A percentile compares a stretch with the other conserved stretches of the same genome.
Conservation (phyloP, 1,140 invertebrate genomes). For the Drosophila leontia region DNA sequence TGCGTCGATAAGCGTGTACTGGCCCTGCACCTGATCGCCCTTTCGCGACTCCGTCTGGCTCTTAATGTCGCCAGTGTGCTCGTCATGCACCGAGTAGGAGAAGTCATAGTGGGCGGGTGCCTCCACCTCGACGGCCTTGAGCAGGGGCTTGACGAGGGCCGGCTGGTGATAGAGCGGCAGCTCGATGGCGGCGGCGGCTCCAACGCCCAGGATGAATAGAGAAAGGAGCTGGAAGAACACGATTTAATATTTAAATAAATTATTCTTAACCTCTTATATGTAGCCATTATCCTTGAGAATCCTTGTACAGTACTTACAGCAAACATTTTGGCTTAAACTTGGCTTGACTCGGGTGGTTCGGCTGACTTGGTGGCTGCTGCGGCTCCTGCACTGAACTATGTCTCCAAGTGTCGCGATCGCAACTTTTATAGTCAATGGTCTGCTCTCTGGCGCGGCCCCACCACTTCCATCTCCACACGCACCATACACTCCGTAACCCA, state of each 20-base stretch:
- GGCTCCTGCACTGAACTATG: conserved; percentile 82
- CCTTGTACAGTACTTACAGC: conserved; percentile 56
- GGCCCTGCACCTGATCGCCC: conserved; percentile 87
- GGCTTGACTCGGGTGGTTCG: background rate
- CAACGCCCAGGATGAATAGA: conserved; percentile 72
- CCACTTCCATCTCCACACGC: conserved; percentile 42
- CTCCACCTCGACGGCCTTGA: conserved; percentile 86
- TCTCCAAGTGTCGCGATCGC: conserved; percentile 65
- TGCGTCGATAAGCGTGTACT: conserved; percentile 87
- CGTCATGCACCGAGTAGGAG: conserved; percentile 86
- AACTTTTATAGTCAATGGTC: conserved; percentile 77
- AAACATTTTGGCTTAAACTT: conserved; percentile 71
- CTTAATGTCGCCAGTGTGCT: conserved; percentile 87
- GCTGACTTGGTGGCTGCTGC: conserved; percentile 55
- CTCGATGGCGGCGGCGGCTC: conserved; percentile 76
- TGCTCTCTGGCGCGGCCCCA: conserved; percentile 8
- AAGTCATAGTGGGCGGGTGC: conserved; percentile 86
- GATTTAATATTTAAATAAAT: background rate
- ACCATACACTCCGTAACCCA: conserved; percentile 29
- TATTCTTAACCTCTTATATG: background rate
- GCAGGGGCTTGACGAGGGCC: conserved; percentile 77
- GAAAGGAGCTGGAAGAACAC: conserved; percentile 60
- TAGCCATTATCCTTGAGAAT: background rate
- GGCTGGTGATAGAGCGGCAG: conserved; percentile 64
- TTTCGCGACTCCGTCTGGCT: conserved; percentile 86